A percentile compares a stretch with the other conserved stretches of the same genome.
Evolutionary conservation across 2,797 vertebrate species (phyloP).

Genomic region (Eleutherodactylus coqui): DNA sequence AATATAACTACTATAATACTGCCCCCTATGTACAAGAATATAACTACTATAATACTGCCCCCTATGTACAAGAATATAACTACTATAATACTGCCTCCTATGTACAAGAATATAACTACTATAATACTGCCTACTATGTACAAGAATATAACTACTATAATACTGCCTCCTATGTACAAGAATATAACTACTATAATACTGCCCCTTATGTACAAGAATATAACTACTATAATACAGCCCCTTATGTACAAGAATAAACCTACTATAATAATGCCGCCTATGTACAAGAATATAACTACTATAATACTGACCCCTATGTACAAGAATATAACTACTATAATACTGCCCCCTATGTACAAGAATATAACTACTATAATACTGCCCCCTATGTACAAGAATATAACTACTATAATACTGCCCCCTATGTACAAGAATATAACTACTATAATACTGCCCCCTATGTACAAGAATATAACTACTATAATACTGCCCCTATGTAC

Average conservation of each 20-base stretch:
- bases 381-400: not conserved
- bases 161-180: not conserved
- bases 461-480: constrained; percentile 1
- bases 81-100: constrained; percentile 4
- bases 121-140: not conserved
- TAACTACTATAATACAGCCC: not conserved
- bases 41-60: not conserved
- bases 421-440: constrained; percentile 1
- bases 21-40: not conserved
- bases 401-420: not conserved
- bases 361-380: constrained; percentile 4
- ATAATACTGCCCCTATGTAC: not conserved
- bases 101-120: not conserved
- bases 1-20: too few species aligned
- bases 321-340: constrained; percentile 4
- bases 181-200: not conserved
- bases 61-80: not conserved
- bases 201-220: not conserved
- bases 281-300: not conserved
- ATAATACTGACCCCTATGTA: not conserved
- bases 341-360: not conserved
- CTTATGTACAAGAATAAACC: not conserved
- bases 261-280: not conserved
- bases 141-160: constrained; percentile 4
- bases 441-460: not conserved